Evolutionary conservation across 2,888 invertebrate genomes (phyloP).

Genomic region (Asteroscopus sphinx): DNA sequence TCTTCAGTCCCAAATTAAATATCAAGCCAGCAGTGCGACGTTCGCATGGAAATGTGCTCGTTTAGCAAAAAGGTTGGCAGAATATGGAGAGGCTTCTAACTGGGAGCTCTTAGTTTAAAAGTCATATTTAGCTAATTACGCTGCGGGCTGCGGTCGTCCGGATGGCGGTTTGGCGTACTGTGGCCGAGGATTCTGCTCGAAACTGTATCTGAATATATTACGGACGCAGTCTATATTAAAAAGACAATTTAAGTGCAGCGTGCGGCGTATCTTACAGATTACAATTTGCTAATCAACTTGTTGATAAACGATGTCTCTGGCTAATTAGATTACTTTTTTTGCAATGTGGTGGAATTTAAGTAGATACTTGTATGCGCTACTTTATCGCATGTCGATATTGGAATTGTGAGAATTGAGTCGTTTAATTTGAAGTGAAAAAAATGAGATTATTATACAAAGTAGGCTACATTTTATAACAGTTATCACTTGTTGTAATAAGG

Average conservation of each 20-base stretch:
- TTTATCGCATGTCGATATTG: slow-evolving; percentile 29
- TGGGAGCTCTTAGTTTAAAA: slow-evolving; percentile 81
- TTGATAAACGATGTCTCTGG: slow-evolving; percentile 48
- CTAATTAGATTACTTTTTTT: slow-evolving; percentile 36
- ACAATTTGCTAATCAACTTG: slow-evolving; percentile 53
- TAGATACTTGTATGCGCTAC: slow-evolving; percentile 24
- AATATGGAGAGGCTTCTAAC: slow-evolving; percentile 73
- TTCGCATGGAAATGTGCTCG: slow-evolving; percentile 72
- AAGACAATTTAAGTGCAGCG: slow-evolving; percentile 58
- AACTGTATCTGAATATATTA: slow-evolving; percentile 73
- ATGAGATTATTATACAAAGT: slow-evolving; percentile 17
- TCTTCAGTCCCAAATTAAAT: slow-evolving; percentile 71
- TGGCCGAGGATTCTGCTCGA: slow-evolving; percentile 65
- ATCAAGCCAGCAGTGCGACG: slow-evolving; percentile 61
- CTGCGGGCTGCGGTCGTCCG: slow-evolving; percentile 72
- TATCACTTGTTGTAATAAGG: too few species aligned
- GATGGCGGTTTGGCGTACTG: slow-evolving; percentile 67
- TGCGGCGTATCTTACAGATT: slow-evolving; percentile 56
- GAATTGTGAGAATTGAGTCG: slow-evolving; percentile 29
- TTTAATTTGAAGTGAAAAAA: slow-evolving; percentile 11
- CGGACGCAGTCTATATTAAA: slow-evolving; percentile 58
- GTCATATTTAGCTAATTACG: slow-evolving; percentile 87
- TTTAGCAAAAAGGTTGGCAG: slow-evolving; percentile 73
- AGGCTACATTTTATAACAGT: too few species aligned
- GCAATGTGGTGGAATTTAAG: slow-evolving; percentile 18